phyloP scores from a whole-genome alignment of 92 coral and sea anemone genomes.

The Desmophyllum pertusum region DNA sequence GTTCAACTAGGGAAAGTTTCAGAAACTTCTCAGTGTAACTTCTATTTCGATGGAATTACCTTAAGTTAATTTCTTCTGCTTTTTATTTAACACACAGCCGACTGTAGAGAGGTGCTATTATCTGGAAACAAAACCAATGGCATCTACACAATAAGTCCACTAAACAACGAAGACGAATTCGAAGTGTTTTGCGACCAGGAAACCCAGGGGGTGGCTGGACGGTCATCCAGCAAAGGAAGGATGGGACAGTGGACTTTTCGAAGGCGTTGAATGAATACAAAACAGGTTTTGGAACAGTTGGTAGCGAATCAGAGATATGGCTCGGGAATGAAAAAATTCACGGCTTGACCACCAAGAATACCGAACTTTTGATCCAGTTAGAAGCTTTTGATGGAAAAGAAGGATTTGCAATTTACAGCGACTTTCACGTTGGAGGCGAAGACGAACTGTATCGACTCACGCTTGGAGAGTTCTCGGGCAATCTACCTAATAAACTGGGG shows the following conservation, averaged over 20 bases:
- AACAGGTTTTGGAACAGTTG: slow-evolving; percentile 52
- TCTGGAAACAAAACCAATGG: slow-evolving; percentile 39
- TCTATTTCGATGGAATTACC: not conserved
- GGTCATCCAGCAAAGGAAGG: slow-evolving; percentile 44
- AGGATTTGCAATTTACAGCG: slow-evolving; percentile 21
- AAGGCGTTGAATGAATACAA: slow-evolving; percentile 37
- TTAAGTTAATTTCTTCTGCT: not conserved
- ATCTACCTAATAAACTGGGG: slow-evolving; percentile 17
- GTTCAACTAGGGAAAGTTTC: no score
- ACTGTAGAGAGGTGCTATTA: slow-evolving; percentile 62
- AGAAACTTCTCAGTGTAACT: no score
- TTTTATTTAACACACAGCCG: slow-evolving; percentile 22
- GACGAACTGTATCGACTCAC: not conserved
- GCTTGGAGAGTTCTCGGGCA: slow-evolving; percentile 40
- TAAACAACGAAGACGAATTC: slow-evolving; percentile 36
- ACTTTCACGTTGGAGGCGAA: slow-evolving; percentile 34
- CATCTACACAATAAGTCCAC: slow-evolving; percentile 36
- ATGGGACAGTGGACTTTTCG: not conserved
- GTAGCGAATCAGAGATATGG: slow-evolving; percentile 46
- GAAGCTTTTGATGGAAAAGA: not conserved
- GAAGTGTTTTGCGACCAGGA: slow-evolving; percentile 72
- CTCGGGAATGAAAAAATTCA: slow-evolving; percentile 55
- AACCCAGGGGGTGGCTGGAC: slow-evolving; percentile 81
- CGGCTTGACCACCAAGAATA: slow-evolving; percentile 33
- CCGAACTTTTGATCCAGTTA: slow-evolving; percentile 46